These are phyloP conservation scores for Limnephilus marmoratus DNA, from an alignment of 2,888 invertebrate genomes.

Conservation along the genomic window DNA sequence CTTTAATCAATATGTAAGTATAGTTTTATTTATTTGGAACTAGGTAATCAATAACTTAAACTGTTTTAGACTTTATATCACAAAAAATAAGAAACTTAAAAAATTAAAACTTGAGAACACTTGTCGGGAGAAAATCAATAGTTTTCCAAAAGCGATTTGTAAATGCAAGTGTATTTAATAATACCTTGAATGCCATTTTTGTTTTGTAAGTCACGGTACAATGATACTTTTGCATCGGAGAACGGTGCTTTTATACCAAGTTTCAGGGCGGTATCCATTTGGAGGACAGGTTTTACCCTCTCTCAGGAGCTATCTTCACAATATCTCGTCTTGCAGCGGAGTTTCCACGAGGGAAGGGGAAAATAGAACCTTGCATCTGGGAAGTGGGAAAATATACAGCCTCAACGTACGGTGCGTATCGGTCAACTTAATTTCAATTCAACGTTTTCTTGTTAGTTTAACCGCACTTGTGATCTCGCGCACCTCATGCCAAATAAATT, in stretches of 20 bases:
- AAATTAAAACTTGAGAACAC: not conserved
- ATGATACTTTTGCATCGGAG: conserved; percentile 55
- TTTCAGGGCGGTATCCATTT: conserved; percentile 41
- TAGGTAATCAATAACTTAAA: not conserved
- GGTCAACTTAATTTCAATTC: not conserved
- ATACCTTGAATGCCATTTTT: conserved; percentile 66
- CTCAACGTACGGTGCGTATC: not conserved
- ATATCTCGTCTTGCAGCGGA: not conserved
- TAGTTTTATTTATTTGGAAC: not conserved
- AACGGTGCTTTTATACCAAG: conserved; percentile 62
- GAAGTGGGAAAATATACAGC: conserved; percentile 46
- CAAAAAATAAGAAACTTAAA: not conserved
- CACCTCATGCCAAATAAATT: not conserved
- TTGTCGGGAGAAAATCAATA: not conserved
- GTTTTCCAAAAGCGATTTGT: not conserved
- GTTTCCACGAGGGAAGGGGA: conserved; percentile 57
- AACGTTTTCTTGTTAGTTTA: not conserved
- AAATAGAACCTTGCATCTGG: conserved; percentile 45
- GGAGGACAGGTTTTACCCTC: conserved; percentile 64
- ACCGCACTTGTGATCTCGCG: not conserved
- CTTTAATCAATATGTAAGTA: not conserved
- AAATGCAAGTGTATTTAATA: not conserved
- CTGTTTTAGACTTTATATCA: not conserved
- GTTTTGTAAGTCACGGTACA: conserved; percentile 63
- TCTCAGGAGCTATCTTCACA: conserved; percentile 29